Base-by-base conservation (phyloP, 2,113 vertebrate genomes). In the Rana temporaria region DNA sequence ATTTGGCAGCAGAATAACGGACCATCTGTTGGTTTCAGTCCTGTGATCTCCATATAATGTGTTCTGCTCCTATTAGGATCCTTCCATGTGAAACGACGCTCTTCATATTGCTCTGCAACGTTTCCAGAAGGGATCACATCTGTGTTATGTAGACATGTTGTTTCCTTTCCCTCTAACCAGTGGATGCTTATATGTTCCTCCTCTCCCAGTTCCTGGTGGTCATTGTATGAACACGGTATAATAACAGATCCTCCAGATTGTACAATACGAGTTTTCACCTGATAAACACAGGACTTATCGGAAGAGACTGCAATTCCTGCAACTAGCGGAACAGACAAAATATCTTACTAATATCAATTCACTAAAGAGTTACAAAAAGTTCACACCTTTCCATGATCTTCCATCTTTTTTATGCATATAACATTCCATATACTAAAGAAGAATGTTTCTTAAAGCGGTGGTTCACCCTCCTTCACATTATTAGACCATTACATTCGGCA, bases 201-300 rank as follows among this genome's bases (percentile, higher is more conserved):
- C 5, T 8, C 0, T 7, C 1, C 12, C 2, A 2, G 3, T 4
- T 12, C 0, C 5, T 26, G n/a, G 4, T 14, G 19, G 55, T 56
- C 34, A 19, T 12, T 57, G 68, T 84, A 84, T 15, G 19, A 1
- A 70, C 85, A 86, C 1, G 74, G 83, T 18, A 86, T 79, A 53
- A 57, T 68, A 32, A 81, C 7, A 1, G 85, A 78, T 0, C 4
- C 73, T 16, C 11, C 30, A 6, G 14, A 34, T 24, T 1, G 16
- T 7, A 76, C 82, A 3, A 12, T 24, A n/a, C 66, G 20, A 1
- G n/a, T 20, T 20, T 59, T 55, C 6, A 60, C 65, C 60, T 84
- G 81, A n/a, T 69, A 16, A 53, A 57, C 22, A 71, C 78, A 80
- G 17, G 0, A 59, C 59, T 19, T 1, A 4, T 22, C 11, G 22